Percentiles rank a stretch among this genome's conserved stretches.
Evolutionary conservation across 2,797 vertebrate species (phyloP).

Genomic region (Paedocypris micromegethes): DNA sequence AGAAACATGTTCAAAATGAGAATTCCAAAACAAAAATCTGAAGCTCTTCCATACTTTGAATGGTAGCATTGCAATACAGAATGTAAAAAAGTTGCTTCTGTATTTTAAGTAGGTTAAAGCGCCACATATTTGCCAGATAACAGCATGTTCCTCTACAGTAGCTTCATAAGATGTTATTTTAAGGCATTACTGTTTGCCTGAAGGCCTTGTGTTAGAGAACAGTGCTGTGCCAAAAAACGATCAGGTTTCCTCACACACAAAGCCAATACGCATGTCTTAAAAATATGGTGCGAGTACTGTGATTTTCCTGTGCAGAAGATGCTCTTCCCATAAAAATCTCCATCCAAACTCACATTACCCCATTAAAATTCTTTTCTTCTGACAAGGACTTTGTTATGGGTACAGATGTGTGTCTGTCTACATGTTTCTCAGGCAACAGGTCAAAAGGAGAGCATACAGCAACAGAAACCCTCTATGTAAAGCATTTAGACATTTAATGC

Average conservation of each 20-base stretch:
- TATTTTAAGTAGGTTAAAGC: too few relatives aligned
- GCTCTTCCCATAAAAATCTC: slow-evolving; percentile 12
- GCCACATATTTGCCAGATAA: too few relatives aligned
- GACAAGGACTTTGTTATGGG: slow-evolving; percentile 34
- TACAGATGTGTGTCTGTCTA: slow-evolving; percentile 22
- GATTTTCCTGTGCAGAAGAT: not conserved
- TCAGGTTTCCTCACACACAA: slow-evolving; percentile 22
- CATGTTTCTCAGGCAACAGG: slow-evolving; percentile 19
- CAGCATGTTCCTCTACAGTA: not conserved
- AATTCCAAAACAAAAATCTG: too few relatives aligned
- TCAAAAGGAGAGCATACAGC: slow-evolving; percentile 11
- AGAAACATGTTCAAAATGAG: too few relatives aligned
- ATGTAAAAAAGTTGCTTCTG: too few relatives aligned
- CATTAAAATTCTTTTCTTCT: slow-evolving; percentile 32
- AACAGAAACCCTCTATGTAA: slow-evolving; percentile 19
- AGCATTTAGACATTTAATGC: not conserved
- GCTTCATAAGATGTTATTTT: slow-evolving; percentile 32
- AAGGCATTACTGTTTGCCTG: slow-evolving; percentile 16
- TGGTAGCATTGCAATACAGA: too few relatives aligned
- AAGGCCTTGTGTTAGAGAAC: slow-evolving; percentile 4
- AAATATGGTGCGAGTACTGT: slow-evolving; percentile 7
- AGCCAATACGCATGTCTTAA: slow-evolving; percentile 7
- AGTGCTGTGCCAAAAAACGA: not conserved
- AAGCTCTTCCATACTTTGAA: too few relatives aligned
- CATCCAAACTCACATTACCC: slow-evolving; percentile 8